Base-by-base conservation (phyloP, 2,113 vertebrate genomes). In the Pogona vitticeps region DNA sequence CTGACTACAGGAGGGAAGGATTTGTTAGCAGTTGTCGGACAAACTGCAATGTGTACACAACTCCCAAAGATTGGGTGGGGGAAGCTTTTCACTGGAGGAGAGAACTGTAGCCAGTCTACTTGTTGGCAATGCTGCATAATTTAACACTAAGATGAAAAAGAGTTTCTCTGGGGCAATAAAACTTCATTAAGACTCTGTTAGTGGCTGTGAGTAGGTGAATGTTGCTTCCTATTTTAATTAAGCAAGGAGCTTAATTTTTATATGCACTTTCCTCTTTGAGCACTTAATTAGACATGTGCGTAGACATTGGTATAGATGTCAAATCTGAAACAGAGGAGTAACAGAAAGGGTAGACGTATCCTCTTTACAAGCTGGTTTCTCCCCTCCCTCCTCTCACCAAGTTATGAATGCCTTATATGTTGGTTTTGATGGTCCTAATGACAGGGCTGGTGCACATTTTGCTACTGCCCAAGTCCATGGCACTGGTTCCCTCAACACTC, bases 121-220 rank as follows among this genome's bases (percentile, higher is more conserved):
- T 21, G 18, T 46, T 21, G 5, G 23, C 38, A 80, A 9, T 56
- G n/a, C 21, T 58, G 67, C 15, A 33, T 71, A 28, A 33, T 71
- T 82, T 56, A 81, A 28, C 67, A 81, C 40, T 15, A 59, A 65
- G 36, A 63, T 65, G 78, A 8, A 40, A 6, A 42, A 31, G 18
- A 46, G 18, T 67, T 10, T 38, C 77, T 58, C 23, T 61, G 36
- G n/a, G 67, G 46, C 46, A n/a, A 13, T 52, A 52, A 33, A 28
- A 82, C 52, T 77, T 77, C 28, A 81, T 81, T 42, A 81, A 21
- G 40, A 46, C 75, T 63, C 38, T 84, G 82, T 59, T 36, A 76
- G 56, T 38, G 21, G 63, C 40, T 59, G 12, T 23, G 33, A 80
- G 21, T 17, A 36, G 61, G 21, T 31, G 21, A 58, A 80, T 10